Evolutionary conservation across 2,888 invertebrate genomes (phyloP).

Genomic region (Zhengitettix transpicula): DNA sequence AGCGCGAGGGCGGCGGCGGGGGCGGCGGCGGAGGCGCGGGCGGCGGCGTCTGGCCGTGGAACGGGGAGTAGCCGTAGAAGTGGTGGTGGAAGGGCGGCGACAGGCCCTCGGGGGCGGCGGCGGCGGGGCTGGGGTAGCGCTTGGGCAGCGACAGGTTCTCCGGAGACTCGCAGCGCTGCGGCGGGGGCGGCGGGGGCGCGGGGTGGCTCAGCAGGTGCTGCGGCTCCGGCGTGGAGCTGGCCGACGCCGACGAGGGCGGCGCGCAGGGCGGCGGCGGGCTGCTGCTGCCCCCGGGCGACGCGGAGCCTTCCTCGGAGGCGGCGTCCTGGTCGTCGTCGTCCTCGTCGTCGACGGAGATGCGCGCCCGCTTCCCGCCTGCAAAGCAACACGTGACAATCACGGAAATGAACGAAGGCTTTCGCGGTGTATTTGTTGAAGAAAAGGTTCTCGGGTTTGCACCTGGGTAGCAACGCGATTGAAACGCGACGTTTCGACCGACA

Average conservation of each 20-base stretch:
- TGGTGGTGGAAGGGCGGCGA: slow-evolving; percentile 22
- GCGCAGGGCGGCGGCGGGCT: slow-evolving; percentile 1
- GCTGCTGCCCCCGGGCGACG: slow-evolving; percentile 20
- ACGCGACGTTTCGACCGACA: too few species aligned
- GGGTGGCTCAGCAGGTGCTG: slow-evolving; percentile 3
- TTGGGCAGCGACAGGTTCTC: slow-evolving; percentile 72
- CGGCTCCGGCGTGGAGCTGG: slow-evolving; percentile 8
- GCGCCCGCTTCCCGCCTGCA: slow-evolving; percentile 24
- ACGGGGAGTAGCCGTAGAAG: slow-evolving; percentile 14
- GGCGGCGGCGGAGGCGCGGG: background rate
- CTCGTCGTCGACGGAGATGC: slow-evolving; percentile 29
- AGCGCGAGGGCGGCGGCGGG: slow-evolving; percentile 30
- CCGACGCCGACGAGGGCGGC: slow-evolving; percentile 10
- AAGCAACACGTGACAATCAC: too few species aligned
- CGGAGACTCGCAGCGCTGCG: slow-evolving; percentile 28
- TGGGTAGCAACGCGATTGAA: too few species aligned
- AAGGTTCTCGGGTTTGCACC: too few species aligned
- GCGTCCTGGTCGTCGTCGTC: slow-evolving; percentile 28
- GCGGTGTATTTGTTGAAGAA: too few species aligned
- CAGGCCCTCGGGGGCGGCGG: background rate
- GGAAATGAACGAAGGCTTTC: too few species aligned
- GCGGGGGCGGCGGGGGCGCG: background rate
- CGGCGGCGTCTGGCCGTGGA: slow-evolving; percentile 24
- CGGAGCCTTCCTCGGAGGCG: slow-evolving; percentile 13
- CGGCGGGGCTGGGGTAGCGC: slow-evolving; percentile 16